Base-by-base conservation (phyloP, 2,797 vertebrate genomes). In the Falco cherrug region DNA sequence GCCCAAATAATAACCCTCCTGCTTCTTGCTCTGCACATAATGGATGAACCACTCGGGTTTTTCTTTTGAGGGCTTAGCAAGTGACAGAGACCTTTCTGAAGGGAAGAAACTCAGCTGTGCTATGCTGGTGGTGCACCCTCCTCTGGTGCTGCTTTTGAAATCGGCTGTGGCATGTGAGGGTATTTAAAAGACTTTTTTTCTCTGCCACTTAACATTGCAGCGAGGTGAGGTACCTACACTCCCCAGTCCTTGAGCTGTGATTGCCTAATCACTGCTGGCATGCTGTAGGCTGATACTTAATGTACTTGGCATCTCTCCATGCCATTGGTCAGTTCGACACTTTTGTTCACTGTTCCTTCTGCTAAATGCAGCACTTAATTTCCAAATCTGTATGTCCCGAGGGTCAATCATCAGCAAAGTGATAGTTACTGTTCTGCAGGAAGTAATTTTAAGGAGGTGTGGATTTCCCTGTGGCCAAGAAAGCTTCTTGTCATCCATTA, bases 301-400 rank as follows among this genome's bases (percentile, higher is more conserved):
- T 69, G 64, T 39, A 43, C 37, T 70, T 96, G 97, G 79, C 93
- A 81, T 87, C 77, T 68, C 84, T 96, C 93, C 79, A 54, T 47
- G 67, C 80, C 73, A 13, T 70, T 1, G 7, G 41, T 67, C 89
- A 87, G 77, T 91, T 93, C 26, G 17, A 92, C 76, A 25, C 39
- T 73, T 91, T 43, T 6, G 19, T 68, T 92, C 54, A 7, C 76
- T 80, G 18, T 67, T 91, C 78, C 59, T 95, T 85, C 71, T 85
- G 69, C 90, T 93, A 89, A 83, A 91, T 80, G 39, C 54, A 80
- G 70, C 35, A 57, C 35, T 89, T 92, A 45, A 71, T 93, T 96
- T 97, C 54, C 77, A 91, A 64, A 94, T 82, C 88, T 81, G 5
- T 59, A n/a, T 91, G 86, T 96, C 89, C 64, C 7, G 4, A 86